Evolutionary conservation across 2,888 invertebrate species (phyloP).

Genomic region (Drosophila acutilabella): DNA sequence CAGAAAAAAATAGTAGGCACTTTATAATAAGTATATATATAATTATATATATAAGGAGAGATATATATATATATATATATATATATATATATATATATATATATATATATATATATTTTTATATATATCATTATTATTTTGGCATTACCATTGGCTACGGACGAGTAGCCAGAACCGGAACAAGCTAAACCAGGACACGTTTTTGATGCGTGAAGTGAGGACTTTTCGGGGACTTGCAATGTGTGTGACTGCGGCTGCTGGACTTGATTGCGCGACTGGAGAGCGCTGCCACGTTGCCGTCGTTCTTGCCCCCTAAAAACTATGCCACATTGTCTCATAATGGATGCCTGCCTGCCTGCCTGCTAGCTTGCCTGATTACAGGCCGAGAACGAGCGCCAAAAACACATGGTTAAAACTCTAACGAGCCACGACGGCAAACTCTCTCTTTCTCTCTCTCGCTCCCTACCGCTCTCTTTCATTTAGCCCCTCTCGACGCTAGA

Average conservation of each 20-base stretch:
- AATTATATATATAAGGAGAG: no score
- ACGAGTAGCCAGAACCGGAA: constrained; percentile 63
- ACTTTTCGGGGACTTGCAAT: constrained; percentile 63
- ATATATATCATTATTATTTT: constrained; percentile 26
- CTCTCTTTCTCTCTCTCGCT: constrained; percentile 4
- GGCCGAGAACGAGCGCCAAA: constrained; percentile 49
- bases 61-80: not conserved
- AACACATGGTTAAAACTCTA: constrained; percentile 64
- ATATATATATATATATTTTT: no score
- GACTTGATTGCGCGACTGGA: constrained; percentile 63
- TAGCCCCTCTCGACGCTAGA: constrained; percentile 13
- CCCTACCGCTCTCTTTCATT: no score
- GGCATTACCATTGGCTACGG: constrained; percentile 61
- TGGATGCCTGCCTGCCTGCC: constrained; percentile 40
- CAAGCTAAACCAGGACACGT: constrained; percentile 67
- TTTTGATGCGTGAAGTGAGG: constrained; percentile 60
- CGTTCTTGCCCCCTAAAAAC: constrained; percentile 40
- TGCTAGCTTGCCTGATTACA: constrained; percentile 46
- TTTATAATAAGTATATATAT: not conserved
- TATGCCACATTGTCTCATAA: constrained; percentile 68
- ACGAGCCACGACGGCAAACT: constrained; percentile 46
- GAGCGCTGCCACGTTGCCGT: constrained; percentile 42
- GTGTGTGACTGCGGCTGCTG: constrained; percentile 65
- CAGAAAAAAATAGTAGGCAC: constrained; percentile 26
- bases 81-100: constrained; percentile 9